Conservation (phyloP, 2,797 vertebrate species). For the Lutjanus campechanus region DNA sequence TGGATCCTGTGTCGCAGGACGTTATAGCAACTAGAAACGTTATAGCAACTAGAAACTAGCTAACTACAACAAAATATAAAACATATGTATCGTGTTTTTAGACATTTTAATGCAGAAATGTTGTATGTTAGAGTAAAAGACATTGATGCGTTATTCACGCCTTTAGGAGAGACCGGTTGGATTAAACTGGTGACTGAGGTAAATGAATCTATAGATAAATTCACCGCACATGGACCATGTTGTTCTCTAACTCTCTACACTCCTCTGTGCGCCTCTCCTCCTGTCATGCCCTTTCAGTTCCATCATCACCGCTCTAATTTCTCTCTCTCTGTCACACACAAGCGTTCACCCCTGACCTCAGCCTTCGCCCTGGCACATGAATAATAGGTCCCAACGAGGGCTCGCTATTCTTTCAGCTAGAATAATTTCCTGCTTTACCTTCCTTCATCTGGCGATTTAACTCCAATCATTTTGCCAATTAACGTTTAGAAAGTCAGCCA, state of each 20-base stretch:
- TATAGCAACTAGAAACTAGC: too few species aligned
- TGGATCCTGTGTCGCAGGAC: too few species aligned
- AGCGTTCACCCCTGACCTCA: constrained; percentile 30
- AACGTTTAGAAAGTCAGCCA: neutral
- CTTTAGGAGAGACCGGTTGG: too few species aligned
- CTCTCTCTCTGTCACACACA: constrained; percentile 5
- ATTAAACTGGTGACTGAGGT: neutral
- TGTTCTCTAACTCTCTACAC: constrained; percentile 4
- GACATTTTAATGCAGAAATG: too few species aligned
- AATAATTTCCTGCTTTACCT: constrained; percentile 13
- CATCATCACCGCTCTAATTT: constrained; percentile 19
- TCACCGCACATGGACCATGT: neutral
- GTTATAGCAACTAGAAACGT: too few species aligned
- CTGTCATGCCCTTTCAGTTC: neutral
- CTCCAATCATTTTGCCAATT: constrained; percentile 45
- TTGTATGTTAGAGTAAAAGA: too few species aligned
- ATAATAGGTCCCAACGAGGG: constrained; percentile 56
- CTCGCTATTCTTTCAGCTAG: constrained; percentile 12
- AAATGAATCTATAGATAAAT: neutral
- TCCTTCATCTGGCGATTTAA: constrained; percentile 11
- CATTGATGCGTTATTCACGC: too few species aligned
- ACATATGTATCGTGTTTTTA: too few species aligned
- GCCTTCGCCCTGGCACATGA: neutral
- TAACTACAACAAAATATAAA: too few species aligned
- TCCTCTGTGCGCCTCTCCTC: neutral